Conservation (phyloP, 2,888 invertebrate genomes). For the Adelognathus sp. region DNA sequence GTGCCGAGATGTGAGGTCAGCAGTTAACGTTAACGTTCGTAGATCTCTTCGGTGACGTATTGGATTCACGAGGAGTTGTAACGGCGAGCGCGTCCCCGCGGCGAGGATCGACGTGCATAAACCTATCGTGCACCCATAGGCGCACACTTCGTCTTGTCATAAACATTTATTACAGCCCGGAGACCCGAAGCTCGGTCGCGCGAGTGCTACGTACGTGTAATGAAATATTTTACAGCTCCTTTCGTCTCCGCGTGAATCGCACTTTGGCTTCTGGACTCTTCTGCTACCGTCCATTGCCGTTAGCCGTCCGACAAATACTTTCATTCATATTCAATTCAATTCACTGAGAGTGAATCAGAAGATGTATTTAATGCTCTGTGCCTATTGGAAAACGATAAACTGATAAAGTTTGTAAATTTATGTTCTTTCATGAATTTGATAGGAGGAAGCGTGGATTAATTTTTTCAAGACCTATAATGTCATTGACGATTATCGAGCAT, state of each 20-base stretch:
- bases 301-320: slow-evolving; percentile 10
- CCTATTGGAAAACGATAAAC: too few relatives aligned
- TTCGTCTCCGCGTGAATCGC: slow-evolving; percentile 50
- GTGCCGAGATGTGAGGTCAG: background rate
- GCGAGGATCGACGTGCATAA: slow-evolving; percentile 40
- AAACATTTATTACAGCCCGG: slow-evolving; percentile 71
- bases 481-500: too few relatives aligned
- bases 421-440: too few relatives aligned
- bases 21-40: slow-evolving; percentile 15
- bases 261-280: slow-evolving; percentile 58
- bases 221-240: slow-evolving; percentile 70
- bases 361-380: background rate
- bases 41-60: slow-evolving; percentile 46
- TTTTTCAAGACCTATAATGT: too few relatives aligned
- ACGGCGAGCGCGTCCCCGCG: slow-evolving; percentile 35
- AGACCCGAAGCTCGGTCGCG: slow-evolving; percentile 21
- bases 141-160: slow-evolving; percentile 56
- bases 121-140: slow-evolving; percentile 20
- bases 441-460: too few relatives aligned
- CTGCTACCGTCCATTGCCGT: slow-evolving; percentile 46
- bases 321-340: background rate
- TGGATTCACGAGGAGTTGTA: slow-evolving; percentile 36
- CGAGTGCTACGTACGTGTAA: slow-evolving; percentile 53
- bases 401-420: too few relatives aligned
- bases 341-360: background rate